Evolutionary conservation across 2,113 vertebrate genomes (phyloP).

Genomic region (Dipodomys merriami): DNA sequence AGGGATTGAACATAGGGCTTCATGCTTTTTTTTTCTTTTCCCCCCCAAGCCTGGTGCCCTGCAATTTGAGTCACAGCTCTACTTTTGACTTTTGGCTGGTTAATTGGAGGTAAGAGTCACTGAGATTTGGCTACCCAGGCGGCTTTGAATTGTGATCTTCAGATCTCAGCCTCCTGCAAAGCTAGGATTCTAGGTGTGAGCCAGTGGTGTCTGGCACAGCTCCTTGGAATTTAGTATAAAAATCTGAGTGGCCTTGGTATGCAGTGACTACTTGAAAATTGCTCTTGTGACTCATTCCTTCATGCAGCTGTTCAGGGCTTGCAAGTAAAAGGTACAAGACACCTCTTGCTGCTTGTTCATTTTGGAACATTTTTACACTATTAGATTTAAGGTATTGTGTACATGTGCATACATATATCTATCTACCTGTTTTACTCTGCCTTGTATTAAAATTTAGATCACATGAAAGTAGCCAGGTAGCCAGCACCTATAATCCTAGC

Average conservation of each 20-base stretch:
- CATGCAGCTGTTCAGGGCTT: not conserved
- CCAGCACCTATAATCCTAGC: too few relatives aligned
- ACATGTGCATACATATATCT: not conserved
- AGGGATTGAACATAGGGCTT: too few relatives aligned
- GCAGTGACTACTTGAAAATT: not conserved
- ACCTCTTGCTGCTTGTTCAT: not conserved
- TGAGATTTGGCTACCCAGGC: not conserved
- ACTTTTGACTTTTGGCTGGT: too few relatives aligned
- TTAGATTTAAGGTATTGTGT: not conserved
- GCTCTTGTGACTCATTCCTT: slow-evolving; percentile 24
- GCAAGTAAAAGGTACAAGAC: not conserved
- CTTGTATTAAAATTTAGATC: slow-evolving; percentile 27
- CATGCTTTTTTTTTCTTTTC: too few relatives aligned
- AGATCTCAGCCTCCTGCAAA: not conserved
- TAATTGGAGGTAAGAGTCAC: too few relatives aligned
- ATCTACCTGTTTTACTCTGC: not conserved
- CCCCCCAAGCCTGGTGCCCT: too few relatives aligned
- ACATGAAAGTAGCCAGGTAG: not conserved
- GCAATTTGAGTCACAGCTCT: too few relatives aligned
- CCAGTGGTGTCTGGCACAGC: not conserved
- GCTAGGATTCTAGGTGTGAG: not conserved
- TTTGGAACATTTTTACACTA: slow-evolving; percentile 20
- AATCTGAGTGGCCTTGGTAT: slow-evolving; percentile 38
- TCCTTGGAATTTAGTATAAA: not conserved
- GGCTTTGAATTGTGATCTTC: not conserved